Evolutionary conservation across 2,113 vertebrate genomes (phyloP).

Genomic region (Xyliphius kryptos): DNA sequence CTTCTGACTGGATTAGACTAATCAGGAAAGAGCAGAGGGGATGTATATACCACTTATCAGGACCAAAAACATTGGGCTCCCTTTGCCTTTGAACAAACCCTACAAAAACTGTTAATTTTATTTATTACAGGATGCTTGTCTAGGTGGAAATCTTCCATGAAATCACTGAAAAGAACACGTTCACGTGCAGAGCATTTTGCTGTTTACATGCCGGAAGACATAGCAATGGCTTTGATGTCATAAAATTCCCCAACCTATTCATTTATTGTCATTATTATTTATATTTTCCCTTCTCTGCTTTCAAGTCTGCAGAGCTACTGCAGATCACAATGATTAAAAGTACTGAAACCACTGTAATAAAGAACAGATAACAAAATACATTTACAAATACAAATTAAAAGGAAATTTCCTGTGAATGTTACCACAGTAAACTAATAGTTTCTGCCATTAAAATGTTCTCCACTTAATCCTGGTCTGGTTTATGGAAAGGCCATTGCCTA

Average conservation of each 20-base stretch:
- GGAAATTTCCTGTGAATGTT: conserved; percentile 56
- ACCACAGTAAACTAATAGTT: conserved; percentile 62
- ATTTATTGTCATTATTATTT: no score
- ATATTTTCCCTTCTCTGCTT: conserved; percentile 35
- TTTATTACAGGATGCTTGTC: conserved; percentile 76
- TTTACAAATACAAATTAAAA: conserved; percentile 54
- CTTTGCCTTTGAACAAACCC: conserved; percentile 73
- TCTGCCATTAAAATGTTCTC: no score
- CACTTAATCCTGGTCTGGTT: no score
- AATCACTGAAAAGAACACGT: conserved; percentile 69
- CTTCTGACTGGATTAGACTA: conserved; percentile 77
- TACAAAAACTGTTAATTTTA: conserved; percentile 79
- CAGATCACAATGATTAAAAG: conserved; percentile 61
- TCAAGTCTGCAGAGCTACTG: conserved; percentile 51
- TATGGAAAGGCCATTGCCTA: no score
- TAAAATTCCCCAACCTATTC: no score
- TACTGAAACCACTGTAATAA: no score
- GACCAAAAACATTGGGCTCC: conserved; percentile 67
- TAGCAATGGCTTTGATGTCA: no score
- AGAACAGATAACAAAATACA: conserved; percentile 56
- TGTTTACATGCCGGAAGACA: no score
- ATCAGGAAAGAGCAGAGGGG: conserved; percentile 68
- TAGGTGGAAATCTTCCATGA: conserved; percentile 74
- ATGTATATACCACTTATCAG: conserved; percentile 72
- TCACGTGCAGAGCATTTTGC: no score